phyloP scores from a whole-genome alignment of 2,113 vertebrate species.

The Phocoena phocoena region DNA sequence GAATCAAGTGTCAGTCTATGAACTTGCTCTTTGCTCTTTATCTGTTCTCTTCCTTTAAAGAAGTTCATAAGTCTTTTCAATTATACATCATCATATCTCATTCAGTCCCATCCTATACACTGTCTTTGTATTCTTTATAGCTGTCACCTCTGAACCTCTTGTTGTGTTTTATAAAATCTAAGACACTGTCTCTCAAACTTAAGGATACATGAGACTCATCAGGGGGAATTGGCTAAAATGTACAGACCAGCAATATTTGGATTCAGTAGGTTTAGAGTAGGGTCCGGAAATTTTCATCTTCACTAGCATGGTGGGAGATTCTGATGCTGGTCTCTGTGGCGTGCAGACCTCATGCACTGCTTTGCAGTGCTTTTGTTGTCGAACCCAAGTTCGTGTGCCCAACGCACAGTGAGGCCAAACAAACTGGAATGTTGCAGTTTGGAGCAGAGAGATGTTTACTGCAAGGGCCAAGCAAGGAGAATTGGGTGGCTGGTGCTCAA shows the following conservation, averaged over 20 bases:
- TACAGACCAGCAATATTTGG: background rate
- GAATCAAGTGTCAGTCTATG: background rate
- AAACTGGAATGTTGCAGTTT: background rate
- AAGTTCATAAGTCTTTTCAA: constrained; percentile 28
- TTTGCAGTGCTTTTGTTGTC: background rate
- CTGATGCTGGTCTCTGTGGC: background rate
- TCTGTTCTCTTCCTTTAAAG: constrained; percentile 42
- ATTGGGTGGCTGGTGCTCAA: background rate
- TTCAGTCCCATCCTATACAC: background rate
- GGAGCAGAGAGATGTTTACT: background rate
- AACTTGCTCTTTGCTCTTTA: background rate
- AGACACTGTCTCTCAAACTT: background rate
- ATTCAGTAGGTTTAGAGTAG: background rate
- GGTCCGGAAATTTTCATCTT: background rate
- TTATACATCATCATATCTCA: background rate
- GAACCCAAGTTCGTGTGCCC: background rate
- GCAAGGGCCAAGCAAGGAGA: background rate
- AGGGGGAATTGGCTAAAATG: background rate
- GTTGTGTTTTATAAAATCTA: constrained; percentile 40
- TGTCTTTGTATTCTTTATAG: background rate
- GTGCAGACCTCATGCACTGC: too few relatives aligned
- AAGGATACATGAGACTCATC: background rate
- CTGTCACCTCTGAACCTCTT: constrained; percentile 14
- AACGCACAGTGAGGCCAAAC: background rate
- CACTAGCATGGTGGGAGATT: background rate